These are phyloP conservation scores for Rhinatrema bivittatum DNA, from an alignment of 2,797 vertebrate species.

Conservation along the genomic window DNA sequence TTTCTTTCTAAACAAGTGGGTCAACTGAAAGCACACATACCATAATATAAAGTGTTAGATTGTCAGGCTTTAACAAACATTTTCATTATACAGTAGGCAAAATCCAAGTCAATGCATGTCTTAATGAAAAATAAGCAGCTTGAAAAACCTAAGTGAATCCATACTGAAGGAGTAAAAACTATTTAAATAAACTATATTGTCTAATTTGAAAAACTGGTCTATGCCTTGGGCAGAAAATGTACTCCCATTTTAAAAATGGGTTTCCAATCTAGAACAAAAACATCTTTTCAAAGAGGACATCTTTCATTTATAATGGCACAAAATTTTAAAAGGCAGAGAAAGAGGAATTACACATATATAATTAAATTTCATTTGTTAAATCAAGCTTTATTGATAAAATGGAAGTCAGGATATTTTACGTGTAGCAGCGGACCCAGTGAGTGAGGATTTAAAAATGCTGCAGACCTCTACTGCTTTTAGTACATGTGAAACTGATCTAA, in stretches of 20 bases:
- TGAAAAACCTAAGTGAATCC: slow-evolving; percentile 40
- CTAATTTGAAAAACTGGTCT: slow-evolving; percentile 30
- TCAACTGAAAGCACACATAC: slow-evolving; percentile 50
- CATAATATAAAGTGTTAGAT: slow-evolving; percentile 49
- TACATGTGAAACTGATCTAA: slow-evolving; percentile 45
- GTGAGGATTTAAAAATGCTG: slow-evolving; percentile 56
- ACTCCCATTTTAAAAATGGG: slow-evolving; percentile 50
- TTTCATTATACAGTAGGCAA: slow-evolving; percentile 56
- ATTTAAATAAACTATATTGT: slow-evolving; percentile 38
- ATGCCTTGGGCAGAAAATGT: slow-evolving; percentile 41
- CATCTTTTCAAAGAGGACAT: slow-evolving; percentile 44
- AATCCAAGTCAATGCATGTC: slow-evolving; percentile 47
- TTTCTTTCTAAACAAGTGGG: slow-evolving; percentile 45
- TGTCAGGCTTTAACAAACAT: slow-evolving; percentile 57
- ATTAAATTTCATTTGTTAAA: slow-evolving; percentile 66
- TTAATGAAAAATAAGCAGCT: slow-evolving; percentile 32
- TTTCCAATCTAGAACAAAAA: slow-evolving; percentile 45
- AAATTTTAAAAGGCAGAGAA: slow-evolving; percentile 48
- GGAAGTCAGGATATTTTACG: slow-evolving; percentile 63
- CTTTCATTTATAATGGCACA: slow-evolving; percentile 51
- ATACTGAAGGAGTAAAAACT: slow-evolving; percentile 22
- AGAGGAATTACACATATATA: slow-evolving; percentile 62
- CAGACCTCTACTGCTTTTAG: slow-evolving; percentile 44
- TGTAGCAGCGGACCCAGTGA: slow-evolving; percentile 68
- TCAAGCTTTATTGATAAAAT: slow-evolving; percentile 79